These are phyloP conservation scores for Candoia aspera DNA, from an alignment of 2,113 vertebrate species.

Conservation along the genomic window DNA sequence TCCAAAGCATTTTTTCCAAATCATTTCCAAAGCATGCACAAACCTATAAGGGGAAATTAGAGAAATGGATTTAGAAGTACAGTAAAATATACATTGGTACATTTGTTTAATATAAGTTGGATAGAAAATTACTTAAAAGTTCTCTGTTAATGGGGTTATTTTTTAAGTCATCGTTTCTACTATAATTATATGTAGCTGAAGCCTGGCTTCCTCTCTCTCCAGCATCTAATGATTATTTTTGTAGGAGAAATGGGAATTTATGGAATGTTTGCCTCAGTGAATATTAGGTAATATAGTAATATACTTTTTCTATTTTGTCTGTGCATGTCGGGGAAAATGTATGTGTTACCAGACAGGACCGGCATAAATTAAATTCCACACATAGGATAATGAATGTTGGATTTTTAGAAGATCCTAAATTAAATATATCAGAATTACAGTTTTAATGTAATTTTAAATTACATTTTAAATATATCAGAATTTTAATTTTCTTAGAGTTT, in stretches of 20 bases:
- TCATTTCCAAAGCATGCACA: background rate
- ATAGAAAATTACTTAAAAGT: background rate
- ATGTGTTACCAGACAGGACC: rapidly evolving
- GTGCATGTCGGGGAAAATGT: background rate
- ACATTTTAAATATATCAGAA: too few species aligned
- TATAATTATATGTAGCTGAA: background rate
- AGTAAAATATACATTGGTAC: background rate
- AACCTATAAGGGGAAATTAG: background rate
- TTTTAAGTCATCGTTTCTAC: background rate
- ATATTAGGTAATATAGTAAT: constrained; percentile 6
- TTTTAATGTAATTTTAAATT: too few species aligned
- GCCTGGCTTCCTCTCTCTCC: background rate
- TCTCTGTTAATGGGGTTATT: background rate
- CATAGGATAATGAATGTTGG: too few species aligned
- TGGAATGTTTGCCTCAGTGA: constrained; percentile 20
- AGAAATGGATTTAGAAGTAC: background rate
- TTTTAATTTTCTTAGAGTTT: background rate
- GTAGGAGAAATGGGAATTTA: constrained; percentile 16
- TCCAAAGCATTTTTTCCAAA: too few species aligned
- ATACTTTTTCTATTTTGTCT: constrained; percentile 5
- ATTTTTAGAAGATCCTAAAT: too few species aligned
- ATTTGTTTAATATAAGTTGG: background rate
- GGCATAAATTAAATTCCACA: background rate
- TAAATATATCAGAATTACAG: too few species aligned
- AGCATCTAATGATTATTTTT: constrained; percentile 15